A percentile compares a stretch with the other conserved stretches of the same genome.
phyloP scores from a whole-genome alignment of 2,888 invertebrate genomes.

The Xanthostigma xanthostigma region DNA sequence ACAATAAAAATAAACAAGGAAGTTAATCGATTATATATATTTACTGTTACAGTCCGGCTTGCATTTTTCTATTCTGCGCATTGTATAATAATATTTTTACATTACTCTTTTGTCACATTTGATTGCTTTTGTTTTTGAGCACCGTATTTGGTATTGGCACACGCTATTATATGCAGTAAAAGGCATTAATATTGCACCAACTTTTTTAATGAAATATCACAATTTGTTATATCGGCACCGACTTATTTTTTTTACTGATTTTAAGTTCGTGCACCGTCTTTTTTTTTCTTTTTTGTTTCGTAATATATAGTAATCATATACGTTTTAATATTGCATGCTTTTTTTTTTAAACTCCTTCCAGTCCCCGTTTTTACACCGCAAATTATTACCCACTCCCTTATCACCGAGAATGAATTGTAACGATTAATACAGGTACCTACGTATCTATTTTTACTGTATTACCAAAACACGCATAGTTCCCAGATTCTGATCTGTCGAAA shows the following conservation, averaged over 20 bases:
- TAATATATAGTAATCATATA: conserved; percentile 13
- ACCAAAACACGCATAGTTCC: too few species aligned
- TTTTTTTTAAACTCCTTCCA: conserved; percentile 1
- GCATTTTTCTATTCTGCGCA: too few species aligned
- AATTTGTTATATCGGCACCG: conserved; percentile 23
- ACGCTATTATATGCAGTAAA: conserved; percentile 15
- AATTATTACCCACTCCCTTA: background rate
- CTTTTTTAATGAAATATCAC: conserved; percentile 21
- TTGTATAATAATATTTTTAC: too few species aligned
- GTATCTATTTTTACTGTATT: too few species aligned
- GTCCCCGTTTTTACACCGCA: conserved; percentile 5
- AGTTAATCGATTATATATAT: too few species aligned
- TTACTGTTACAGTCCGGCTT: too few species aligned
- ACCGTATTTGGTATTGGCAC: conserved; percentile 22
- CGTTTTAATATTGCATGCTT: conserved; percentile 3
- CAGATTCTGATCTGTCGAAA: too few species aligned
- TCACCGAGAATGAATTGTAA: background rate
- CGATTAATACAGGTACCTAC: too few species aligned
- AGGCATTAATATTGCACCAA: conserved; percentile 33
- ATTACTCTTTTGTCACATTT: too few species aligned
- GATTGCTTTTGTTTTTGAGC: conserved; percentile 17
- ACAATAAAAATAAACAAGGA: too few species aligned
- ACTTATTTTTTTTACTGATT: conserved; percentile 18
- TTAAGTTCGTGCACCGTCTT: conserved; percentile 22
- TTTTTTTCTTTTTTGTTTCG: conserved; percentile 14